Base-by-base conservation (phyloP, 2,113 vertebrate genomes). In the Coracopsis vasa region DNA sequence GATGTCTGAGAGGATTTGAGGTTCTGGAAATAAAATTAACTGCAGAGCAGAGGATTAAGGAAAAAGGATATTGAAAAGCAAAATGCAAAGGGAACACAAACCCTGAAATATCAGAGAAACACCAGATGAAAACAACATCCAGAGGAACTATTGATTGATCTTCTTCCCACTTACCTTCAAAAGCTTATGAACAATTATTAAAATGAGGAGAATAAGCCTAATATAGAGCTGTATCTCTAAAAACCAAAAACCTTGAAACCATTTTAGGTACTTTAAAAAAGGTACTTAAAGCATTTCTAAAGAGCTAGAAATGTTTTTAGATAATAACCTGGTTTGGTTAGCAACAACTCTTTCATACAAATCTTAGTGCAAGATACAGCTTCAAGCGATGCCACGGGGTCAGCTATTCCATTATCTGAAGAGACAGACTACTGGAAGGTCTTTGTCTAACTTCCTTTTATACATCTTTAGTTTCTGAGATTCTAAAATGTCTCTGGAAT, bases 291-390 rank as follows among this genome's bases (percentile, higher is more conserved):
- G 7, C 25, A 35, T 74, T 89, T 89, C 6, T 77, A 13, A 80
- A 83, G 17, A 65, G 6, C 16, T 83, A n/a, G 31, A 62, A 48
- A n/a, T 47, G 9, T 9, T 82, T 93, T 70, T 31, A 48, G 41
- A 12, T 60, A 67, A 66, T 39, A 88, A 33, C 5, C 29, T 33
- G 5, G 25, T 93, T 78, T n/a, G 41, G 12, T n/a, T 60, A 44
- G 14, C 0, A 0, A 23, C 24, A 45, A 11, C 11, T 65, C 29
- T 44, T 54, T 80, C 25, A 21, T 56, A 35, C 23, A 72, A 58
- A 66, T 33, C 28, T 45, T 42, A 14, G 41, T 24, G 37, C 17
- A 41, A 80, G 23, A 21, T 8, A 44, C 47, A 71, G 17, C 37
- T 42, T 16, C 39, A 42, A 45, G 42, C 10, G n/a, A 17, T 8